Percentiles rank a stretch among this genome's conserved stretches.
Conservation (phyloP, 2,888 invertebrate species). For the Stenchaetothrips biformis region DNA sequence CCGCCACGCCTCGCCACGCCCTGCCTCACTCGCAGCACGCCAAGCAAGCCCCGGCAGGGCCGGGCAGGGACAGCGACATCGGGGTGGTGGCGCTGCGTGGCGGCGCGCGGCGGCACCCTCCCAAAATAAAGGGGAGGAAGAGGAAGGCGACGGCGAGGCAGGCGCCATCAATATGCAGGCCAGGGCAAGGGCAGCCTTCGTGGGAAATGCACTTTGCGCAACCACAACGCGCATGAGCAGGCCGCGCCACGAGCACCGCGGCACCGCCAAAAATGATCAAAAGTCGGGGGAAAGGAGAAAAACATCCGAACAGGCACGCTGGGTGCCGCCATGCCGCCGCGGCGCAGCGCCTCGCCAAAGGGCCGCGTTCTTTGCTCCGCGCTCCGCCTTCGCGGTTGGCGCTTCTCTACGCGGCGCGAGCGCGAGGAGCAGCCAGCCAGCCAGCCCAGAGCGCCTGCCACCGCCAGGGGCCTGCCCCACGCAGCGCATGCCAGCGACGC, state of each 20-base stretch:
- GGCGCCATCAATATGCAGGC: not conserved
- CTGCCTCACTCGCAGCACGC: not conserved
- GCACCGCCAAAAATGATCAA: too few relatives aligned
- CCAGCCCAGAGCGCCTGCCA: not conserved
- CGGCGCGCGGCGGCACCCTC: not conserved
- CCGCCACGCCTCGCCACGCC: not conserved
- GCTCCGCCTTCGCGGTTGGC: too few relatives aligned
- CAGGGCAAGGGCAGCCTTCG: not conserved
- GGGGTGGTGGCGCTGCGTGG: not conserved
- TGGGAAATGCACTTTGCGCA: too few relatives aligned
- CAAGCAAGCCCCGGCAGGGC: not conserved
- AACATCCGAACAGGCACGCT: too few relatives aligned
- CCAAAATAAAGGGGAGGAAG: constrained; percentile 9
- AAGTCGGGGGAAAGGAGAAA: too few relatives aligned
- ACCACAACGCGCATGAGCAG: too few relatives aligned
- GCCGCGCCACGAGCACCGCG: not conserved
- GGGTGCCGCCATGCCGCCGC: not conserved
- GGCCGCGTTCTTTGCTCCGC: not conserved
- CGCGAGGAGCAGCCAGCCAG: not conserved
- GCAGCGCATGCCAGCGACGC: not conserved
- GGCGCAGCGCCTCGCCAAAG: not conserved
- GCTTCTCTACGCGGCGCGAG: not conserved
- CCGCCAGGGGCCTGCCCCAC: constrained; percentile 1
- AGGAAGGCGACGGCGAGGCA: not conserved
- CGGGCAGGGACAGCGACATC: not conserved